Conservation (phyloP, 2,888 invertebrate species). For the Lacanobia oleracea region DNA sequence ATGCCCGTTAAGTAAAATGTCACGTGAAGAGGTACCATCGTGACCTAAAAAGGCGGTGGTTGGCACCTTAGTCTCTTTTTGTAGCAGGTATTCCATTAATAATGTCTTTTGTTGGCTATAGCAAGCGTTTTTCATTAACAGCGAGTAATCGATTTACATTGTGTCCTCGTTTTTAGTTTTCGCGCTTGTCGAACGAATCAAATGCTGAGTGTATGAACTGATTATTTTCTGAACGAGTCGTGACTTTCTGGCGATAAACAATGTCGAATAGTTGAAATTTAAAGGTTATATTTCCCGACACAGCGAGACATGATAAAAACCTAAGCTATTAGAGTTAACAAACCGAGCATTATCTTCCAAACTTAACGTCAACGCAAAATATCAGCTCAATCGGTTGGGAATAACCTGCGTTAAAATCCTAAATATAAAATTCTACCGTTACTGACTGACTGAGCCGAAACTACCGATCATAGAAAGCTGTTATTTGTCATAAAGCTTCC, state of each 20-base stretch:
- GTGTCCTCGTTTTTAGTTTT: constrained; percentile 49
- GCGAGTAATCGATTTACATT: constrained; percentile 64
- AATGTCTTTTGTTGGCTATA: constrained; percentile 68
- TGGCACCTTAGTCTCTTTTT: constrained; percentile 75
- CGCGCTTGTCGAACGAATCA: constrained; percentile 38
- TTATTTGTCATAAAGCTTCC: no score
- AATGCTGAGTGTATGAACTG: constrained; percentile 31
- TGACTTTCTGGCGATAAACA: constrained; percentile 34
- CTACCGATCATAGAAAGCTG: no score
- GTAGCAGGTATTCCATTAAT: constrained; percentile 73
- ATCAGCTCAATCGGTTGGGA: background rate
- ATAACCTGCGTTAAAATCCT: background rate
- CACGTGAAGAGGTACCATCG: constrained; percentile 67
- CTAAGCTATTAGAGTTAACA: background rate
- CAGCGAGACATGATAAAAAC: background rate
- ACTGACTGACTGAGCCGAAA: no score
- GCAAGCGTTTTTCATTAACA: constrained; percentile 61
- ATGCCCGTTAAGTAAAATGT: constrained; percentile 50
- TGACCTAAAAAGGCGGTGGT: constrained; percentile 82
- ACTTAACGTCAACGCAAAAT: background rate
- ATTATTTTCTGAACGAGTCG: constrained; percentile 53
- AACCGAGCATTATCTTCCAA: background rate
- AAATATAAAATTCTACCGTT: no score
- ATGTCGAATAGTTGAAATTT: constrained; percentile 6
- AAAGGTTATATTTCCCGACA: background rate